Evolutionary conservation across 2,113 vertebrate species (phyloP), one percentile per base, ranked within the genome.

Genomic region (Vicugna pacos): DNA sequence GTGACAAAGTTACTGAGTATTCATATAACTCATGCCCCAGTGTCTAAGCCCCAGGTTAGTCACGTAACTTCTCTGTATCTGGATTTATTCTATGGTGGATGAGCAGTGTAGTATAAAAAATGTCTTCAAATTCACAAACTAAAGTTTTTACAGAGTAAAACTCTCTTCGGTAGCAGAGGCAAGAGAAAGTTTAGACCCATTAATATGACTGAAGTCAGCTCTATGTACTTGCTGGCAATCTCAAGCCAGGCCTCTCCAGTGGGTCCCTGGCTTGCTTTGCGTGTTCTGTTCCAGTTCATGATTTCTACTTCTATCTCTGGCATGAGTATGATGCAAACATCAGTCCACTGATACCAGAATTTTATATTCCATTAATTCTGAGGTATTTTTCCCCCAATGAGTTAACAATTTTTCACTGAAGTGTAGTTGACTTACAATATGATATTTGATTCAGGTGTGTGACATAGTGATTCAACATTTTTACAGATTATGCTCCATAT

Each of bases 321-420:
- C 32, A 60, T 70, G 60, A 85, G 8, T 24, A 69, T 60, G 8
- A 52, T 32, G 2, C 46, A 89, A 89, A 42, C 8, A 70, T 56
- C 32, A 93, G 12, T 20, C 56, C 48, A 69, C 50, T 52, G 38
- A 64, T 77, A 67, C 12, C 30, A 72, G 22, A 69, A 48, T 54
- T 6, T 28, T 48, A 46, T 8, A 38, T 48, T 73, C 20, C 26
- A 46, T 62, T 96, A 72, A 82, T 79, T 92, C 48, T 22, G 13
- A 94, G 26, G 2, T 77, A n/a, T 22, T 86, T 52, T 67, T 19
- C 2, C 6, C 17, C 35, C 22, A 35, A 9, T 32, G 89, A 82
- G 65, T 92, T 89, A 84, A 22, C 30, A 35, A 92, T 35, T 95
- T 72, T 88, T 60, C 54, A 48, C 69, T 70, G 69, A 70, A 70